These are phyloP conservation scores for Pachyrhynchus sulphureomaculatus DNA, from an alignment of 1,140 invertebrate species.

Conservation along the genomic window DNA sequence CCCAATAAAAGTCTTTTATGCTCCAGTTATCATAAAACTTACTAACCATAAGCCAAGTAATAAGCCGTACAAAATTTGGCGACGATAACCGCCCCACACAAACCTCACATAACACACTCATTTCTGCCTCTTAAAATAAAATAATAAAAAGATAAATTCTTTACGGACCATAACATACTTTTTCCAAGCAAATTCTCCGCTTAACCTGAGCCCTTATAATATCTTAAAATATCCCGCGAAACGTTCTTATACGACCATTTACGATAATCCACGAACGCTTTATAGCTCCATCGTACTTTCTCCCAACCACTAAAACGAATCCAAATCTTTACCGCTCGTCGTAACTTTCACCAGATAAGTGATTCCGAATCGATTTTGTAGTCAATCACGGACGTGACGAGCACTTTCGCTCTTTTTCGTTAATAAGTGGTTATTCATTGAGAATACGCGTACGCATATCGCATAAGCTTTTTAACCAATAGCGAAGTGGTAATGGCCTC, in stretches of 20 bases:
- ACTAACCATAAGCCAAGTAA: background rate
- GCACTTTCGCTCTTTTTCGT: constrained; percentile 31
- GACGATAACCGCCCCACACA: background rate
- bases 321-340: constrained; percentile 35
- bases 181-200: constrained; percentile 36
- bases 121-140: constrained; percentile 22
- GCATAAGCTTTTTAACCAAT: constrained; percentile 44
- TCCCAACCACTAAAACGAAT: constrained; percentile 32
- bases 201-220: constrained; percentile 39
- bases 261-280: constrained; percentile 29
- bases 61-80: background rate
- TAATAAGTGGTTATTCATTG: background rate
- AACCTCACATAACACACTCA: constrained; percentile 5
- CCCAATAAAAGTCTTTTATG: background rate
- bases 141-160: constrained; percentile 32
- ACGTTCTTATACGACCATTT: constrained; percentile 32
- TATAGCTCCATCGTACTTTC: constrained; percentile 34
- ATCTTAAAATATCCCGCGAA: constrained; percentile 50
- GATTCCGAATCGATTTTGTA: constrained; percentile 38
- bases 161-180: constrained; percentile 38
- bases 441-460: constrained; percentile 17
- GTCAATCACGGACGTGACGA: constrained; percentile 32
- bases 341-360: constrained; percentile 38
- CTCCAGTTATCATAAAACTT: background rate
- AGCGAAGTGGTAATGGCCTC: constrained; percentile 52